Evolutionary conservation across 2,888 invertebrate species (phyloP), one percentile per base, ranked within the genome.

Genomic region (Nowickia ferox): DNA sequence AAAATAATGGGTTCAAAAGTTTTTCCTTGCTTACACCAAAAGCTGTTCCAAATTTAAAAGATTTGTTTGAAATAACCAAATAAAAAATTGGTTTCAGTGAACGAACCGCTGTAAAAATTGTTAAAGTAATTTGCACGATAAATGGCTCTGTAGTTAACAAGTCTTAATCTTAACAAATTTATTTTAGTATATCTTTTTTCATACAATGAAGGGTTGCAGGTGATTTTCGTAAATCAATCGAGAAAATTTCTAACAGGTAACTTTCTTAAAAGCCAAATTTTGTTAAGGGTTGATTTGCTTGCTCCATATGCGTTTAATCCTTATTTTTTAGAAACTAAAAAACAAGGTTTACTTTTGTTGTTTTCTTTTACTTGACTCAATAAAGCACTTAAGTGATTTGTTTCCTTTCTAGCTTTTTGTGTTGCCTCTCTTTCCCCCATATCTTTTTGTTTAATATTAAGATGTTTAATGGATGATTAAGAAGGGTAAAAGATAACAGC

Each of bases 121-220:
- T 13, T 2, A 55, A 46, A 55, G 9, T 22, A 13, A 63, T 19
- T 9, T 17, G 44, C 2, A 89, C 89, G 88, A 90, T 89, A 90
- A 88, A 89, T 88, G 89, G 88, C 87, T 90, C 15, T 46, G 22
- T 19, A 55, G 71, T 65, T 66, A 57, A 44, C 65, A 75, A 61
- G 40, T 89, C 90, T 89, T 91, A 91, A 91, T 90, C 89, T 89
- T 88, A 87, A 88, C 88, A 88, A 42, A 40, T 11, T 17, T 30
- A 40, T 48, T 44, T 19, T 30, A 22, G 4, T 53, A 46, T 22
- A 1, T 72, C 40, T 13, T 40, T 55, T 51, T 42, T 48, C 11
- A 51, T n/a, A 59, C 22, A 51, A 13, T 59, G 63, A 78, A 72
- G 66, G 77, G 77, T 74, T 86, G 40, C 55, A 44, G 38, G 19